These are phyloP conservation scores for Panorpa germanica DNA, from an alignment of 2,888 invertebrate genomes.

Conservation along the genomic window DNA sequence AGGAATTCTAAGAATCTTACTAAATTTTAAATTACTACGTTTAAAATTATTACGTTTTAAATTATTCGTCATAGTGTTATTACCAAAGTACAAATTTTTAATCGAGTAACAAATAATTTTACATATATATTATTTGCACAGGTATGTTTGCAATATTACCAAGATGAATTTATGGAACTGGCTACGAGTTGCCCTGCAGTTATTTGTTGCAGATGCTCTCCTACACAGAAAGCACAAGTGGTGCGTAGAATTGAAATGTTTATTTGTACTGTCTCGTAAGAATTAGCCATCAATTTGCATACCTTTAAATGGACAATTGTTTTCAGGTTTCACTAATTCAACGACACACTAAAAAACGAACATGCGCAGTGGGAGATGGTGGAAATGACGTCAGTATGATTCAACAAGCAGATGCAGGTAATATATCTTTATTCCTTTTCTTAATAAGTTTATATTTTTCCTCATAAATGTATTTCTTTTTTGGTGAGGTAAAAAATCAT, in stretches of 20 bases:
- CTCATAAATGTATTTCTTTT: constrained; percentile 13
- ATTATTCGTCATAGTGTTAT: too few relatives aligned
- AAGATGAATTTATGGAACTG: constrained; percentile 49
- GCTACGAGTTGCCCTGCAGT: constrained; percentile 58
- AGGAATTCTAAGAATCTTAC: too few relatives aligned
- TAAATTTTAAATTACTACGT: too few relatives aligned
- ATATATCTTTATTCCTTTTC: constrained; percentile 15
- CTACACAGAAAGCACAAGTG: constrained; percentile 71
- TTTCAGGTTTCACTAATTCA: constrained; percentile 49
- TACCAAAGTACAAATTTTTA: too few relatives aligned
- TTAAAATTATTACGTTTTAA: too few relatives aligned
- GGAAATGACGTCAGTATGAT: constrained; percentile 98
- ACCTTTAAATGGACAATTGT: background rate
- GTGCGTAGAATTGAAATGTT: too few relatives aligned
- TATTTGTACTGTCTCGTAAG: too few relatives aligned
- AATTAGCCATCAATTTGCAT: constrained; percentile 2
- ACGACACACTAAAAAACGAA: constrained; percentile 42
- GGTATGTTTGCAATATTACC: constrained; percentile 50
- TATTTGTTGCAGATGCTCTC: constrained; percentile 81
- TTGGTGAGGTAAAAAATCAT: constrained; percentile 2
- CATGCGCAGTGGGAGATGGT: constrained; percentile 93
- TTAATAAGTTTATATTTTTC: constrained; percentile 15
- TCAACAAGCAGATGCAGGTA: constrained; percentile 86
- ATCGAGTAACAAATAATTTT: too few relatives aligned
- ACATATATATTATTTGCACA: constrained; percentile 12